Percentiles rank a stretch among this genome's conserved stretches.
phyloP scores from a whole-genome alignment of 2,113 vertebrate species.

The Tyrannus savana region DNA sequence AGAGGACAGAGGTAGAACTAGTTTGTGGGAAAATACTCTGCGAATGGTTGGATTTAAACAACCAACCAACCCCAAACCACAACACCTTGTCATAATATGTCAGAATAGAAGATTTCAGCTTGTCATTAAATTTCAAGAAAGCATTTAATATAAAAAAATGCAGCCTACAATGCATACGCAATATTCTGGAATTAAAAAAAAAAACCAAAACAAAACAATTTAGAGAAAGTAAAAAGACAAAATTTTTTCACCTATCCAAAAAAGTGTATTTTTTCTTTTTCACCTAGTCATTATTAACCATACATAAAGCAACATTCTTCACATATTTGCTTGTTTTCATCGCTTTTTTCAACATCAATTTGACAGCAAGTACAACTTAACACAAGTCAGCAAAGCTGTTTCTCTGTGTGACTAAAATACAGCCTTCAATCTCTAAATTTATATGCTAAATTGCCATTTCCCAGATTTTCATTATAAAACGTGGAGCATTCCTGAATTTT shows the following conservation, averaged over 20 bases:
- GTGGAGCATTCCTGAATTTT: background rate
- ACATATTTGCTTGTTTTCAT: background rate
- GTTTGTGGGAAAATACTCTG: background rate
- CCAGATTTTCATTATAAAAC: background rate
- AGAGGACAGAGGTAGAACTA: background rate
- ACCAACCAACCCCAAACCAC: background rate
- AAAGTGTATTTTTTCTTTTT: background rate
- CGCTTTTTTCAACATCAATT: background rate
- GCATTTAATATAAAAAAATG: rapidly evolving
- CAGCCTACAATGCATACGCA: background rate
- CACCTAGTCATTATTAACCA: background rate
- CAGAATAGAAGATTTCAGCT: background rate
- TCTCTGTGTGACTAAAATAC: background rate
- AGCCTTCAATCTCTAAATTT: background rate
- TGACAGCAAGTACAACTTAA: background rate
- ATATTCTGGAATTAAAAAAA: background rate
- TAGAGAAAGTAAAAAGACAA: background rate
- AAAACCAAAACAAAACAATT: rapidly evolving
- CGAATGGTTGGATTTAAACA: background rate
- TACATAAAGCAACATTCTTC: background rate
- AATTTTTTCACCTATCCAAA: background rate
- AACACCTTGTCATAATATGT: background rate
- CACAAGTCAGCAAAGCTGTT: background rate
- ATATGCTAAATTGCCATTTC: background rate
- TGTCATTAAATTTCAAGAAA: background rate